phyloP scores from a whole-genome alignment of 2,888 invertebrate species.

The Eucera pruinosa region DNA sequence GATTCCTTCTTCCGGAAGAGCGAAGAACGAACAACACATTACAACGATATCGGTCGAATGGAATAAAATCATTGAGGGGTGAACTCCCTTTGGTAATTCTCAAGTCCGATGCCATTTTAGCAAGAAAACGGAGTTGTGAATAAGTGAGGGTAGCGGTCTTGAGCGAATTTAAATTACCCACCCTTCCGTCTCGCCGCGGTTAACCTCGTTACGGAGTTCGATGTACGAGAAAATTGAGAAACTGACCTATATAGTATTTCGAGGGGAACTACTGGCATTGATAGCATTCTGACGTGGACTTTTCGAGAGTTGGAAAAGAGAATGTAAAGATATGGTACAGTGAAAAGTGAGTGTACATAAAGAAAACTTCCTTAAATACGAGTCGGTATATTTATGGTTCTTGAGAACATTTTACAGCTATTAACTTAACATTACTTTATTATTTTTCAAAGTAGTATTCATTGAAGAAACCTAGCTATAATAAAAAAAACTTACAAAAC shows the following conservation, averaged over 20 bases:
- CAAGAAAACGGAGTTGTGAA: neutral
- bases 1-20: slow-evolving; percentile 53
- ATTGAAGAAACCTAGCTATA: too few relatives aligned
- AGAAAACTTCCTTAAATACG: neutral
- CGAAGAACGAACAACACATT: slow-evolving; percentile 48
- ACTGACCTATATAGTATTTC: slow-evolving; percentile 5
- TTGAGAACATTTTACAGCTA: too few relatives aligned
- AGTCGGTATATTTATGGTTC: neutral
- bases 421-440: too few relatives aligned
- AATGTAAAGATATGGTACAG: neutral
- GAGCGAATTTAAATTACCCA: slow-evolving; percentile 11
- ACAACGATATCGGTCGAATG: slow-evolving; percentile 43
- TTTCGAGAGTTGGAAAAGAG: neutral
- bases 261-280: neutral
- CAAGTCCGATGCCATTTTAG: slow-evolving; percentile 4
- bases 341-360: neutral
- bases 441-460: too few relatives aligned
- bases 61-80: slow-evolving; percentile 34
- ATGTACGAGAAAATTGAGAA: slow-evolving; percentile 8
- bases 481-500: too few relatives aligned
- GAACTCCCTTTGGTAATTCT: slow-evolving; percentile 2
- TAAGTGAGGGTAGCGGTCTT: neutral
- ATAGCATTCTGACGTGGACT: neutral
- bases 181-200: neutral
- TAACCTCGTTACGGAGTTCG: neutral